Evolutionary conservation across 2,797 vertebrate genomes (phyloP).

Genomic region (Catamblyrhynchus diadema): DNA sequence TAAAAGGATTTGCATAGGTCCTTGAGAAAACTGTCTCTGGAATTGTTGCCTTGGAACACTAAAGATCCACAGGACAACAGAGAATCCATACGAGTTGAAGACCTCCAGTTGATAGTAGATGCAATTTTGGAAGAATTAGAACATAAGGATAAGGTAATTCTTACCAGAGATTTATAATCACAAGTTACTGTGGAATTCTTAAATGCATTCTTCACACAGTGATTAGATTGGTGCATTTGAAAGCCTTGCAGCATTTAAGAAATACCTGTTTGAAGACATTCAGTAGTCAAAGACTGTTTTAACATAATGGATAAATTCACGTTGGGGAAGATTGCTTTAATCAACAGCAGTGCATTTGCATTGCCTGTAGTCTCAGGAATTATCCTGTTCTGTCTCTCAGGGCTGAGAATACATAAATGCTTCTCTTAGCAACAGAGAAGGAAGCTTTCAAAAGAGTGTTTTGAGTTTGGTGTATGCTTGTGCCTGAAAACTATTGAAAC

Average conservation of each 20-base stretch:
- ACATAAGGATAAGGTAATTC: constrained; percentile 75
- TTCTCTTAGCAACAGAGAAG: neutral
- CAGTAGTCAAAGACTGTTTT: neutral
- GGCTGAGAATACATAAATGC: neutral
- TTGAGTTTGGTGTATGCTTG: neutral
- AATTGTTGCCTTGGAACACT: constrained; percentile 78
- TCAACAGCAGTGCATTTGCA: neutral
- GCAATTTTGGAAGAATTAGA: constrained; percentile 81
- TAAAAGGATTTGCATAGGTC: constrained; percentile 80
- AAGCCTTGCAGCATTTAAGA: neutral
- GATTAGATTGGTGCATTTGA: neutral
- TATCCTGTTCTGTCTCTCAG: neutral
- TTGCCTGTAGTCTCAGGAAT: neutral
- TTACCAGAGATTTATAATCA: neutral
- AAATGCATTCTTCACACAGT: neutral
- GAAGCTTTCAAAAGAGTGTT: neutral
- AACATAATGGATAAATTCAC: neutral
- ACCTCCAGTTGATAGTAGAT: constrained; percentile 84
- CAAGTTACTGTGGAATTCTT: neutral
- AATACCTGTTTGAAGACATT: neutral
- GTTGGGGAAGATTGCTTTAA: neutral
- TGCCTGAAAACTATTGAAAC: neutral
- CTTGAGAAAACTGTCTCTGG: constrained; percentile 72
- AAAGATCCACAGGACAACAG: neutral
- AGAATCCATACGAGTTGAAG: constrained; percentile 77